Conservation (phyloP, 2,797 vertebrate species). For the Labeo calbasu region DNA sequence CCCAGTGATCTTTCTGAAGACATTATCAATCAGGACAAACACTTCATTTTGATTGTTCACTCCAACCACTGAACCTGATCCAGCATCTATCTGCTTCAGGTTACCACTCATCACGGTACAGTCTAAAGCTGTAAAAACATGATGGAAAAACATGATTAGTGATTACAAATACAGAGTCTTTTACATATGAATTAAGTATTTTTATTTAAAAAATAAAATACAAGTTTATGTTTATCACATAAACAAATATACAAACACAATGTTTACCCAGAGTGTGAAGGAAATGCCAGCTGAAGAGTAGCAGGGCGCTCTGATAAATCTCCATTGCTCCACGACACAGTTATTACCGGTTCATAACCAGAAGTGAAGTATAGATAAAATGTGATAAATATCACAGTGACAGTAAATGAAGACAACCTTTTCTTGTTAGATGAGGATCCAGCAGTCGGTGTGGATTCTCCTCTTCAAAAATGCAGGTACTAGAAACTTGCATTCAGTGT, state of each 20-base stretch:
- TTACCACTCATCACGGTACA: rapidly evolving
- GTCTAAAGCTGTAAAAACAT: neutral
- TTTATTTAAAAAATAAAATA: neutral
- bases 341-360: neutral
- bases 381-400: neutral
- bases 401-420: neutral
- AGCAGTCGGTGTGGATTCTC: neutral
- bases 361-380: neutral
- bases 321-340: neutral
- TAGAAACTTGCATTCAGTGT: neutral
- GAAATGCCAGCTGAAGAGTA: neutral
- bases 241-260: neutral
- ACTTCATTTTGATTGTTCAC: neutral
- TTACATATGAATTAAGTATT: neutral
- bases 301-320: neutral
- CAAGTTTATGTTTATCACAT: too few species aligned
- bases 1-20: neutral
- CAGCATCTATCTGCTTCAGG: slow-evolving; percentile 62
- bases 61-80: slow-evolving; percentile 46
- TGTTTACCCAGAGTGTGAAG: neutral
- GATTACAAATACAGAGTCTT: neutral
- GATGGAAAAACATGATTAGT: neutral
- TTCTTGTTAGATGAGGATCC: neutral
- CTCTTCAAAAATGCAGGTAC: neutral
- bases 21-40: neutral